These are phyloP conservation scores for Saccostrea glomerata DNA, from an alignment of 1,140 invertebrate genomes.

Conservation along the genomic window DNA sequence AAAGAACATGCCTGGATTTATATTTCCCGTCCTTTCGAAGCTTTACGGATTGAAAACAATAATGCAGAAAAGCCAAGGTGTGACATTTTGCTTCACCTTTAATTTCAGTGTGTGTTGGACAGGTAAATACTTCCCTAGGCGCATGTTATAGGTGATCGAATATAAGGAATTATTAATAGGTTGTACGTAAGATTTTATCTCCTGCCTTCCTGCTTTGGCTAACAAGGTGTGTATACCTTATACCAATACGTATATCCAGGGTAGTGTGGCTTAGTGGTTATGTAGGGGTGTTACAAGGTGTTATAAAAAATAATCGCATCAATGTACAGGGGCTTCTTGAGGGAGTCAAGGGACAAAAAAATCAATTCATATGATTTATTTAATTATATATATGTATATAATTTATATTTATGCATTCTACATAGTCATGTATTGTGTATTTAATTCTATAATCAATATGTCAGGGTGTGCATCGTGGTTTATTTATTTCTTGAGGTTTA, in stretches of 20 bases:
- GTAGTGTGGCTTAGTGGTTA: not conserved
- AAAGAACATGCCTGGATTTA: not conserved
- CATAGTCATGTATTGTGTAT: no score
- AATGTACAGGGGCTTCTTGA: not conserved
- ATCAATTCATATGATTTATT: not conserved
- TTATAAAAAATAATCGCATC: not conserved
- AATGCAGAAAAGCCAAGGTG: not conserved
- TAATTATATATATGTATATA: no score
- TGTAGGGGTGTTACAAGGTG: not conserved
- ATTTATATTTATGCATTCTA: no score
- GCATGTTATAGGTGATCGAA: not conserved
- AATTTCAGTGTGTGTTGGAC: not conserved
- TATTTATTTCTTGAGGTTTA: no score
- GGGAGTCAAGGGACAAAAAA: not conserved
- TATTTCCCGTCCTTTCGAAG: no score
- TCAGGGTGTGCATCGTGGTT: no score
- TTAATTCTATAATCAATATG: no score
- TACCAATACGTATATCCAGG: not conserved
- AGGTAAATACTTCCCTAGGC: not conserved
- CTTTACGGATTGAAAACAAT: no score
- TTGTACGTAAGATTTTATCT: slow-evolving; percentile 6
- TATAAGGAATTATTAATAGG: not conserved
- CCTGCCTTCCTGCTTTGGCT: not conserved
- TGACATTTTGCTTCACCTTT: not conserved
- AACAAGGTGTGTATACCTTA: not conserved